Percentiles rank a stretch among this genome's conserved stretches.
phyloP scores from a whole-genome alignment of 1,140 invertebrate species.

The Drosophila subpulchrella region DNA sequence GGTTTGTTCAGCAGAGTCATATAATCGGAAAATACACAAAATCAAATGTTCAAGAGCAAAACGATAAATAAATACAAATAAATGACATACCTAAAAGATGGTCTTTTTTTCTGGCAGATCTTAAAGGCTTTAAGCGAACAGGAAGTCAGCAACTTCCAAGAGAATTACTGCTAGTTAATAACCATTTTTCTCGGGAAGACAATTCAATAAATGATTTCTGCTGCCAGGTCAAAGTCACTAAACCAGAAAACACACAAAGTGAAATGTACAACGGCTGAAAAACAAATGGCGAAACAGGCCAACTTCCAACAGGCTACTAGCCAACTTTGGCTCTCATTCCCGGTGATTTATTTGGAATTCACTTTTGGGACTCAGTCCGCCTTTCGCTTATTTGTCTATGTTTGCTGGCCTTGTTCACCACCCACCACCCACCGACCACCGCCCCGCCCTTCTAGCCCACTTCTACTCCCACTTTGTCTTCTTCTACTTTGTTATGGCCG shows the following conservation, averaged over 20 bases:
- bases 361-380: conserved; percentile 46
- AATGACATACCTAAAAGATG: background rate
- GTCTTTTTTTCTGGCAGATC: background rate
- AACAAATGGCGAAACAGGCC: conserved; percentile 50
- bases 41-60: conserved; percentile 12
- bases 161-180: conserved; percentile 28
- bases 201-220: conserved; percentile 59
- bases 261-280: conserved; percentile 40
- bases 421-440: conserved; percentile 2
- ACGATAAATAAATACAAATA: conserved; percentile 18
- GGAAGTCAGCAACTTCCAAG: background rate
- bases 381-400: conserved; percentile 72
- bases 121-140: conserved; percentile 6
- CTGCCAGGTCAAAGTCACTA: conserved; percentile 43
- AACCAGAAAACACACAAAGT: conserved; percentile 57
- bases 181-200: conserved; percentile 32
- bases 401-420: conserved; percentile 37
- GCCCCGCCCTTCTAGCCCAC: conserved; percentile 4
- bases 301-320: conserved; percentile 28
- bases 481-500: conserved; percentile 58
- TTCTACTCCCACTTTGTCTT: conserved; percentile 37
- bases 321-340: conserved; percentile 56
- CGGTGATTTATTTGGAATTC: conserved; percentile 74
- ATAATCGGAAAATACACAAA: conserved; percentile 9
- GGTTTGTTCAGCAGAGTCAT: background rate